Conservation (phyloP, 2,888 invertebrate species). For the Ypsolopha scabrella region DNA sequence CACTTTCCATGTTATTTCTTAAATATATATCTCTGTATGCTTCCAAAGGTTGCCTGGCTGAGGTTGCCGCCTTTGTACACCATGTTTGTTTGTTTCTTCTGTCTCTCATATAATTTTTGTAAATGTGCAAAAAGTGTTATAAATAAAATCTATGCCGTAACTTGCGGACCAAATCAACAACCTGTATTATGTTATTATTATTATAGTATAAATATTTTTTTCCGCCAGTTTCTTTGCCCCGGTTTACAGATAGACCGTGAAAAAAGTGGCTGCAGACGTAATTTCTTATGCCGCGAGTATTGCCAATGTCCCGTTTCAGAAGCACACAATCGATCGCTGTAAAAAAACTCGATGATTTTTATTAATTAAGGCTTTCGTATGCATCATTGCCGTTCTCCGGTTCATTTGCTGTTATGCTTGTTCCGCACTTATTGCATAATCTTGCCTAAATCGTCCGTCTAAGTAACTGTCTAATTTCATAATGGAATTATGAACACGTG, state of each 20-base stretch:
- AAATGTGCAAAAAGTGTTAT: no score
- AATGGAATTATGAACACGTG: no score
- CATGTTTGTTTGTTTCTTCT: no score
- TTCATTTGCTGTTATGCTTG: neutral
- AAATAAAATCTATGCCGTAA: neutral
- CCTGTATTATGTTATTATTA: neutral
- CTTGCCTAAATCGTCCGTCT: neutral
- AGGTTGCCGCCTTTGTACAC: no score
- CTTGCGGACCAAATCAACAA: neutral
- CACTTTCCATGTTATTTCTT: no score
- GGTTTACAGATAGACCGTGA: slow-evolving; percentile 3
- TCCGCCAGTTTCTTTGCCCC: neutral
- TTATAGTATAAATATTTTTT: neutral
- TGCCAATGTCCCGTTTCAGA: neutral
- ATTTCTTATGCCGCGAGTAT: no score
- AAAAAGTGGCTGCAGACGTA: neutral
- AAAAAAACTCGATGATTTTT: neutral
- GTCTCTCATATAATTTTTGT: no score
- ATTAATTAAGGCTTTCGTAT: neutral
- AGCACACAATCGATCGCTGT: neutral
- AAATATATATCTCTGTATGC: no score
- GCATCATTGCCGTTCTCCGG: neutral
- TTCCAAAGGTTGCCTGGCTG: no score
- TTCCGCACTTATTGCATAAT: no score
- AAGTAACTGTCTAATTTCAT: neutral